A percentile compares a stretch with the other conserved stretches of the same genome.
Conservation (phyloP, 2,888 invertebrate species). For the Hypomecis punctinalis region DNA sequence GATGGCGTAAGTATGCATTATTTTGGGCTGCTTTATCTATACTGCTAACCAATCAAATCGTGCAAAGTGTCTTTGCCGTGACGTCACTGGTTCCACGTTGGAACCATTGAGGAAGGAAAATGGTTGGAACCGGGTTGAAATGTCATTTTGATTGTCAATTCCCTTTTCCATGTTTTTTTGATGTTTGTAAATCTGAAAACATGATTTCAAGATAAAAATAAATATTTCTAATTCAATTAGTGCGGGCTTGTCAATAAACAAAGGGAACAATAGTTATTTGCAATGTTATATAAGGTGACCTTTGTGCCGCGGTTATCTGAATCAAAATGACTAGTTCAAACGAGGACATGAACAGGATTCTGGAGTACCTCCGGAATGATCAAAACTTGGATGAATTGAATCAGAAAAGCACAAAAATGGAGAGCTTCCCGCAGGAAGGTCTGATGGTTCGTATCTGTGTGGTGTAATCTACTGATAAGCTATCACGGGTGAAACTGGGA, state of each 20-base stretch:
- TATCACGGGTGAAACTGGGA: slow-evolving; percentile 55
- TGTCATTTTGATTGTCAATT: slow-evolving; percentile 57
- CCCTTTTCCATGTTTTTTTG: slow-evolving; percentile 53
- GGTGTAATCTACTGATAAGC: slow-evolving; percentile 59
- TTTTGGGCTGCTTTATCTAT: slow-evolving; percentile 58
- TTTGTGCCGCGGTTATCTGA: slow-evolving; percentile 49
- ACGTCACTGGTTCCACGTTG: slow-evolving; percentile 89
- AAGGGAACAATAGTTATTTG: slow-evolving; percentile 25
- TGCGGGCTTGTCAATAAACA: slow-evolving; percentile 32
- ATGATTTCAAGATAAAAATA: slow-evolving; percentile 30
- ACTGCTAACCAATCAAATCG: slow-evolving; percentile 69
- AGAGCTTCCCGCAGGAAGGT: slow-evolving; percentile 68
- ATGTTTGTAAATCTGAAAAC: slow-evolving; percentile 52
- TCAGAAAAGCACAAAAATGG: slow-evolving; percentile 69
- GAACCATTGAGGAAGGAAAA: no score
- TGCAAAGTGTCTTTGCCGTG: slow-evolving; percentile 78
- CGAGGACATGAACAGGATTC: slow-evolving; percentile 74
- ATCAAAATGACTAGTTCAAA: slow-evolving; percentile 70
- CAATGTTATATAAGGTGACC: slow-evolving; percentile 55
- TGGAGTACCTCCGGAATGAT: slow-evolving; percentile 74
- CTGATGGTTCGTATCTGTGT: slow-evolving; percentile 69
- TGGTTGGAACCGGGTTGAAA: slow-evolving; percentile 85
- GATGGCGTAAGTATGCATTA: slow-evolving; percentile 57
- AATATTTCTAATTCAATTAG: slow-evolving; percentile 36
- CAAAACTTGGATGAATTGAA: slow-evolving; percentile 59